Conservation (phyloP, 1,140 invertebrate genomes). For the Cyphomyrmex costatus region DNA sequence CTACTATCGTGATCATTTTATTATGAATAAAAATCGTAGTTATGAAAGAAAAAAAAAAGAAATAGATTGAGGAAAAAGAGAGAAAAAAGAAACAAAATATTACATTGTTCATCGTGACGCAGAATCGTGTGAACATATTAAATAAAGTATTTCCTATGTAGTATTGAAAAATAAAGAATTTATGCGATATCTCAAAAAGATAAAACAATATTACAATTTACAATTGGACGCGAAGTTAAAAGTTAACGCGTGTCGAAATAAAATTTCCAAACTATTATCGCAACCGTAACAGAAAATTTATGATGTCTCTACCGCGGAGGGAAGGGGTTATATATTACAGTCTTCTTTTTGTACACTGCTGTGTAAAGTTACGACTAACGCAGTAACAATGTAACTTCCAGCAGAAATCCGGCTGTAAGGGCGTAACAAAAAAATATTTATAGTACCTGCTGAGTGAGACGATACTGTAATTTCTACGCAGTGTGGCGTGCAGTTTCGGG, state of each 20-base stretch:
- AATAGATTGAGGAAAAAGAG: not conserved
- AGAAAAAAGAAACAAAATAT: not conserved
- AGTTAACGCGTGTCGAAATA: not conserved
- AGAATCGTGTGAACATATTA: not conserved
- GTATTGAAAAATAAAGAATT: not conserved
- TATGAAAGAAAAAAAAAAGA: not conserved
- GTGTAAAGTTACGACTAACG: not conserved
- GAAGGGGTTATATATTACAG: not conserved
- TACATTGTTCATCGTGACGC: not conserved
- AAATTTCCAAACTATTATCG: not conserved
- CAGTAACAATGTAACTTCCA: not conserved
- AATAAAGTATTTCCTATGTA: too few relatives aligned
- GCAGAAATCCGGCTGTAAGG: not conserved
- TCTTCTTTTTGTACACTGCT: not conserved
- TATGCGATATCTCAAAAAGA: too few relatives aligned
- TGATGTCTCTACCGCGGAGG: not conserved
- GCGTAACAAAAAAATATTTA: slow-evolving; percentile 9
- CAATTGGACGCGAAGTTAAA: not conserved
- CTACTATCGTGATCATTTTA: not conserved
- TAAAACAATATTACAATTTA: slow-evolving; percentile 2
- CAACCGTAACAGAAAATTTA: not conserved
- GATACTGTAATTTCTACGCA: slow-evolving; percentile 12
- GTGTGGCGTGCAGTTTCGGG: not conserved
- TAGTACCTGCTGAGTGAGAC: not conserved
- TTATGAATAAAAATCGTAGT: not conserved